A percentile compares a stretch with the other conserved stretches of the same genome.
Conservation (phyloP, 2,113 vertebrate genomes). For the Elephas maximus region DNA sequence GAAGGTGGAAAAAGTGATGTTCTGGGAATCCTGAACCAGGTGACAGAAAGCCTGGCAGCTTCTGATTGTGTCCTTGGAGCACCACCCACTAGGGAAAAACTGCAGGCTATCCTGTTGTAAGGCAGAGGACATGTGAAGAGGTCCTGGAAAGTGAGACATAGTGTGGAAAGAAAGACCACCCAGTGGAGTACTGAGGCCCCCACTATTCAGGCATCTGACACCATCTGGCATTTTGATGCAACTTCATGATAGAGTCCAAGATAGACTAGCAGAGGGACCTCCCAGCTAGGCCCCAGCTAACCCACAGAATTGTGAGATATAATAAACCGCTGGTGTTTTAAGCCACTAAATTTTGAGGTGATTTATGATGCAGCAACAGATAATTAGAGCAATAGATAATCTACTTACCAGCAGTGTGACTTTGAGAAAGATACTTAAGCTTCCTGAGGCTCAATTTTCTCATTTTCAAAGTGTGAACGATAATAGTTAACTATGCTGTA, state of each 20-base stretch:
- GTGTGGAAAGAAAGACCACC: not conserved
- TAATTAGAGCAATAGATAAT: constrained; percentile 10
- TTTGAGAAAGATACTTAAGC: constrained; percentile 29
- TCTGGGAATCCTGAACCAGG: not conserved
- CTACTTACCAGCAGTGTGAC: constrained; percentile 28
- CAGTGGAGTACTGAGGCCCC: not conserved
- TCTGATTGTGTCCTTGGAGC: not conserved
- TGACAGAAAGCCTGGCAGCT: not conserved
- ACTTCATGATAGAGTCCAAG: not conserved
- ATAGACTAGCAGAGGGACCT: not conserved
- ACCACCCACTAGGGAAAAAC: not conserved
- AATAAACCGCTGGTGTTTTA: not conserved
- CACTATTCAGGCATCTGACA: not conserved
- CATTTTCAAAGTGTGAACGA: constrained; percentile 61
- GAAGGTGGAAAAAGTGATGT: not conserved
- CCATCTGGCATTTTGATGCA: not conserved
- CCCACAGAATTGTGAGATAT: too few relatives aligned
- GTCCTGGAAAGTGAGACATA: not conserved
- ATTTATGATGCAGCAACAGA: constrained; percentile 6
- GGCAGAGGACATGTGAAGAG: not conserved
- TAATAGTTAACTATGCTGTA: constrained; percentile 40
- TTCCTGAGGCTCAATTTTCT: constrained; percentile 41
- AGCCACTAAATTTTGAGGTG: not conserved
- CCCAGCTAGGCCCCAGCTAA: not conserved
- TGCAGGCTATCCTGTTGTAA: not conserved